phyloP scores from a whole-genome alignment of 1,140 invertebrate genomes.

The Harlomillsia oculata region DNA sequence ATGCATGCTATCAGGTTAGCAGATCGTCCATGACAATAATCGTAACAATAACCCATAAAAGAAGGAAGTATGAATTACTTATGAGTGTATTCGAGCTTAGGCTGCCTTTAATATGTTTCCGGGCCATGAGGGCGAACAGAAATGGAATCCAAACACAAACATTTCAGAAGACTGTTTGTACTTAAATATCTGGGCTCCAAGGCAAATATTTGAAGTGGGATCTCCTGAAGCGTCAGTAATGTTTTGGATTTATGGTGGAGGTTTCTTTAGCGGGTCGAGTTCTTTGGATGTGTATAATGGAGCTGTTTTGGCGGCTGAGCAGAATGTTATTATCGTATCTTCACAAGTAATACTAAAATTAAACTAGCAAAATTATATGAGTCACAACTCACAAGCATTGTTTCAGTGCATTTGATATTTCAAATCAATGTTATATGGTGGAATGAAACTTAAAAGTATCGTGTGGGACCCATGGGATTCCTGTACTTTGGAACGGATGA shows the following conservation, averaged over 20 bases:
- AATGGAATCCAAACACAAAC: slow-evolving; percentile 90
- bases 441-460: slow-evolving; percentile 49
- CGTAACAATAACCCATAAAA: too few relatives aligned
- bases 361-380: too few relatives aligned
- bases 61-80: too few relatives aligned
- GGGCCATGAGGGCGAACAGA: slow-evolving; percentile 59
- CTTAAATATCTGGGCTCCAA: slow-evolving; percentile 83
- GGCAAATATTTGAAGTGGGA: slow-evolving; percentile 41
- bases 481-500: slow-evolving; percentile 57
- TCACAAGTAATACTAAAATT: slow-evolving; percentile 49
- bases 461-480: slow-evolving; percentile 81
- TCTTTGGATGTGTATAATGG: slow-evolving; percentile 85
- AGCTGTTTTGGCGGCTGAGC: slow-evolving; percentile 68
- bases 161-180: slow-evolving; percentile 89
- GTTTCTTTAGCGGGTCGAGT: slow-evolving; percentile 79
- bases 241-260: slow-evolving; percentile 80
- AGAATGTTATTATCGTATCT: slow-evolving; percentile 76
- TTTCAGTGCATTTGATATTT: too few relatives aligned
- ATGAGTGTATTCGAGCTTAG: slow-evolving; percentile 61
- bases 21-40: too few relatives aligned
- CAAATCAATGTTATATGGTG: neutral
- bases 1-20: slow-evolving; percentile 55
- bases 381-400: too few relatives aligned
- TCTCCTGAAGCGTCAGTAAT: slow-evolving; percentile 42
- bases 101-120: neutral